A percentile compares a stretch with the other conserved stretches of the same genome.
Evolutionary conservation across 2,888 invertebrate genomes (phyloP).

Genomic region (Machimus atricapillus): DNA sequence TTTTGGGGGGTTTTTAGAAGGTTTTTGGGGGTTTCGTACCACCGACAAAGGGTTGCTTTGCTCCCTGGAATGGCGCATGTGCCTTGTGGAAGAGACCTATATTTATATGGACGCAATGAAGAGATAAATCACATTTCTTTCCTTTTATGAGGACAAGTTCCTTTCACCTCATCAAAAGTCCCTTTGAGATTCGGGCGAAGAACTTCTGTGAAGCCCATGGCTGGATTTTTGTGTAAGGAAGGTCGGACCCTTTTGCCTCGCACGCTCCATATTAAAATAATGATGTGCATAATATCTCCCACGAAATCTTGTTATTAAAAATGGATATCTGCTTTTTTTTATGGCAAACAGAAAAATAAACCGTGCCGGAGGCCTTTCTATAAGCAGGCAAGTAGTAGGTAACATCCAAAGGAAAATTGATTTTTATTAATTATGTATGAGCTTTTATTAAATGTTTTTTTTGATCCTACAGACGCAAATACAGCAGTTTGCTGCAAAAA

Average conservation of each 20-base stretch:
- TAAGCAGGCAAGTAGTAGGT: neutral
- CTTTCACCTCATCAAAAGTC: neutral
- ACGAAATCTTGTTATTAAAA: neutral
- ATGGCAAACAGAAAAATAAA: neutral
- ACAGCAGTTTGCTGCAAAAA: no score
- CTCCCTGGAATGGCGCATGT: neutral
- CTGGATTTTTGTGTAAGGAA: neutral
- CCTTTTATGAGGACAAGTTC: neutral
- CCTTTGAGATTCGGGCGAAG: neutral
- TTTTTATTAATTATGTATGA: no score
- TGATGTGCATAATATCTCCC: neutral
- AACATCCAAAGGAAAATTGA: no score
- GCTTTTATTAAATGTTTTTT: no score
- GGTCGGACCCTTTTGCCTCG: neutral
- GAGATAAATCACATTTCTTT: neutral
- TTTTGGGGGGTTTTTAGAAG: neutral
- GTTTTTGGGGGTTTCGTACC: neutral
- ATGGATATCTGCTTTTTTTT: neutral
- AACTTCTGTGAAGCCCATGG: neutral
- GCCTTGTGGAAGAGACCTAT: neutral
- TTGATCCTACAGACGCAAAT: no score
- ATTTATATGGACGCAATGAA: neutral
- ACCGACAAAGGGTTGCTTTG: neutral
- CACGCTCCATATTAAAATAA: neutral
- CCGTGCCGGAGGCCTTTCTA: neutral